Conservation (phyloP, 2,797 vertebrate species). For the Sebastes nivosus region DNA sequence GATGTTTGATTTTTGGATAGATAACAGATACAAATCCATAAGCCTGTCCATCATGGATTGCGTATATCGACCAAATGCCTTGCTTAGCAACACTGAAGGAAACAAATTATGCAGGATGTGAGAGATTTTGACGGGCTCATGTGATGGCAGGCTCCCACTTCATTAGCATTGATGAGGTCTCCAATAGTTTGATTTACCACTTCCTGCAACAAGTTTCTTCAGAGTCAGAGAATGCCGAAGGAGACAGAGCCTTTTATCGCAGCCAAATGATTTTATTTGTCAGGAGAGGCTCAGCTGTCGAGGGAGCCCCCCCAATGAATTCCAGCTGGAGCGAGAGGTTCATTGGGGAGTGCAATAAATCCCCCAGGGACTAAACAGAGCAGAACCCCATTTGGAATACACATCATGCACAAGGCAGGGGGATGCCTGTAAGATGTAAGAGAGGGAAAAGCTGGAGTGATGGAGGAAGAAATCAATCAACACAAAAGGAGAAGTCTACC, state of each 20-base stretch:
- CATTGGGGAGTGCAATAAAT: conserved; percentile 7
- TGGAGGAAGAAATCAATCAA: conserved; percentile 17
- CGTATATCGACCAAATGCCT: neutral
- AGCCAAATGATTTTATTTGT: conserved; percentile 10
- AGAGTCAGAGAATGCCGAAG: neutral
- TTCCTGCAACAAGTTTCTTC: neutral
- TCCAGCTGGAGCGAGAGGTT: conserved; percentile 3
- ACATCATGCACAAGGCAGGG: neutral
- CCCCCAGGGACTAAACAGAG: neutral
- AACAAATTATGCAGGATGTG: neutral
- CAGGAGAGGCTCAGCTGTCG: neutral
- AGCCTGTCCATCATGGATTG: neutral
- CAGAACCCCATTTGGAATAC: conserved; percentile 7
- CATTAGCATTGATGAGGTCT: conserved; percentile 20
- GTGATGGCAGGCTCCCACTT: neutral
- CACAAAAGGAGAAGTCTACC: neutral
- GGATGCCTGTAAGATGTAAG: neutral
- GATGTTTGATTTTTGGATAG: neutral
- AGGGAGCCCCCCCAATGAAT: conserved; percentile 1
- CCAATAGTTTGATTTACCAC: conserved; percentile 5
- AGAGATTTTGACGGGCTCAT: neutral
- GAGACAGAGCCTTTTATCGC: neutral
- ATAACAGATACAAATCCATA: conserved; percentile 13
- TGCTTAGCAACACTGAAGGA: neutral
- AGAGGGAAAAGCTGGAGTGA: neutral